A percentile compares a stretch with the other conserved stretches of the same genome.
Conservation (phyloP, 2,113 vertebrate species). For the Callipepla squamata region DNA sequence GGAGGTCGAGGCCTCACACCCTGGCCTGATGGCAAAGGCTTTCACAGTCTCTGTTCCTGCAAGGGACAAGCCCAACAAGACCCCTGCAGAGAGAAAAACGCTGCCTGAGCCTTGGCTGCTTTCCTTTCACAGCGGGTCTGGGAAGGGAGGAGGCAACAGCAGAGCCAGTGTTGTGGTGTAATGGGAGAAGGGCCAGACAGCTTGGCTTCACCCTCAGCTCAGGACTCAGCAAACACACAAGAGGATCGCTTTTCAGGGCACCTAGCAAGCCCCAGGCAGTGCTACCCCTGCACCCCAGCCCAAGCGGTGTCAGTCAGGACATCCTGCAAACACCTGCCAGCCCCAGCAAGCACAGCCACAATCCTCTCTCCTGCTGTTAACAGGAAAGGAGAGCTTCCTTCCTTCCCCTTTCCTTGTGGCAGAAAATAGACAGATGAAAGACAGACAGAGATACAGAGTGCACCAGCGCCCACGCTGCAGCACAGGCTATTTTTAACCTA, state of each 20-base stretch:
- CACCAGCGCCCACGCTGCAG: not conserved
- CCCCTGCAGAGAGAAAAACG: not conserved
- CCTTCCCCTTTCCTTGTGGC: conserved; percentile 70
- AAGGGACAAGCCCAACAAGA: not conserved
- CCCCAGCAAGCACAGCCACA: conserved; percentile 78
- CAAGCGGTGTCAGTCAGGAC: not conserved
- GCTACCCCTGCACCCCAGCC: not conserved
- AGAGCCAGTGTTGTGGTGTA: not conserved
- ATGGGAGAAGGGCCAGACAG: not conserved
- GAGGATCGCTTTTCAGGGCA: not conserved
- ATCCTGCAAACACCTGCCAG: conserved; percentile 25
- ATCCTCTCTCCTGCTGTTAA: conserved; percentile 79
- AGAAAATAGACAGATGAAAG: conserved; percentile 75
- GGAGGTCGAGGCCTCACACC: not conserved
- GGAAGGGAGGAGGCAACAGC: not conserved
- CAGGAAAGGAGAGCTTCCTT: conserved; percentile 81
- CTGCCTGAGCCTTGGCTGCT: rapidly evolving
- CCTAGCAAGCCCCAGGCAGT: conserved; percentile 4
- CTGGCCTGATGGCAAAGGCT: not conserved
- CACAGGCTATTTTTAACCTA: conserved; percentile 77
- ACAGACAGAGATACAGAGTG: conserved; percentile 51
- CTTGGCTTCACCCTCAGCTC: not conserved
- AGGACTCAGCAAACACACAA: not conserved
- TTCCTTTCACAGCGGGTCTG: not conserved
- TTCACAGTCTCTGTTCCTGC: not conserved